These are phyloP conservation scores for Pasiphila rectangulata DNA, from an alignment of 2,888 invertebrate genomes.

Conservation along the genomic window DNA sequence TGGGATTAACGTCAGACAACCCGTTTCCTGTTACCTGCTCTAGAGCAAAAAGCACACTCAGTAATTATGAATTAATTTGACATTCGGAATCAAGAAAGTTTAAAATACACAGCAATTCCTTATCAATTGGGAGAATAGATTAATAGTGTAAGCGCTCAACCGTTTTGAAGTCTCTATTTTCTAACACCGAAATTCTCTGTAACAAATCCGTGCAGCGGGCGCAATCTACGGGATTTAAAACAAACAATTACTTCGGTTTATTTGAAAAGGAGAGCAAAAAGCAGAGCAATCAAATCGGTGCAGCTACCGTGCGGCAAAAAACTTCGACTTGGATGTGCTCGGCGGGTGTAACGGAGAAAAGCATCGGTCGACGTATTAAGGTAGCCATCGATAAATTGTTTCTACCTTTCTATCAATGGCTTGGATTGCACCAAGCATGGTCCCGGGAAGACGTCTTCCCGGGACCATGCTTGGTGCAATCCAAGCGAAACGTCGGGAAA, in stretches of 20 bases:
- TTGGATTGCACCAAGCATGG: too few relatives aligned
- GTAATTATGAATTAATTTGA: slow-evolving; percentile 75
- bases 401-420: slow-evolving; percentile 22
- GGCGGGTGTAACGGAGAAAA: slow-evolving; percentile 54
- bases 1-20: slow-evolving; percentile 75
- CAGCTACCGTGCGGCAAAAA: slow-evolving; percentile 75
- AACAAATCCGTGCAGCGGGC: slow-evolving; percentile 71
- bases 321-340: slow-evolving; percentile 55
- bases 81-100: slow-evolving; percentile 57
- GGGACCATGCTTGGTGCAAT: too few relatives aligned
- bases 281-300: slow-evolving; percentile 74
- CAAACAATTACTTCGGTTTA: slow-evolving; percentile 80
- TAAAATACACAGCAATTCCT: slow-evolving; percentile 31
- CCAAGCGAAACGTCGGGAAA: too few relatives aligned
- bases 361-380: slow-evolving; percentile 59
- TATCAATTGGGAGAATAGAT: slow-evolving; percentile 33
- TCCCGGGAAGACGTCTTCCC: too few relatives aligned
- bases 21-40: slow-evolving; percentile 79
- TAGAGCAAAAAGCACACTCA: slow-evolving; percentile 66
- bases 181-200: slow-evolving; percentile 66
- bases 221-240: slow-evolving; percentile 75
- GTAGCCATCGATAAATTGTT: slow-evolving; percentile 48
- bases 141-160: slow-evolving; percentile 50
- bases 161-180: slow-evolving; percentile 73
- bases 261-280: slow-evolving; percentile 77